Base-by-base conservation (phyloP, 2,888 invertebrate genomes). In the Ommatoiulus sabulosus region DNA sequence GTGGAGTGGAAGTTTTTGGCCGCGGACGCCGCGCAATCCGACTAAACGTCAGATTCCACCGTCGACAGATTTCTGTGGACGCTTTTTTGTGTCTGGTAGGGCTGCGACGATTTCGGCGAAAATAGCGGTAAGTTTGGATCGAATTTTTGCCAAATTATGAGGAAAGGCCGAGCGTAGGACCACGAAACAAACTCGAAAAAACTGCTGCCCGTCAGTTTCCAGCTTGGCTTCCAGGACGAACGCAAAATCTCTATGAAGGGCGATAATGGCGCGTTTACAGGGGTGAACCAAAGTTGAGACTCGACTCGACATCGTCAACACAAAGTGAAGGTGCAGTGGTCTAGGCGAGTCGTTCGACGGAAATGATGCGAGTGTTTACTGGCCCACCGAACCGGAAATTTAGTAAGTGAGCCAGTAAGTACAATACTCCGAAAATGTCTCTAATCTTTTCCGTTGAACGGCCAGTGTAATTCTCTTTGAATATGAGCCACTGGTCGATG, bases 201-300 rank as follows among this genome's bases (percentile, higher is more conserved):
- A 8, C 5, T 7, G 46, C 10, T 8, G 6, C 46, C 5, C 46
- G 46, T 46, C 46, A 8, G 46, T 46, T 57, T 57, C 15, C 15
- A 57, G 52, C 8, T 15, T 57, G 52, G 10, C 15, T 57, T 57
- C 15, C 15, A 57, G 52, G 15, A 15, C 12, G 46, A 57, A 15
- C 52, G 12, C 15, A 15, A 57, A 6, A 57, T 57, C 10, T 6
- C 20, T n/a, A n/a, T n/a, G n/a, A 63, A 63, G n/a, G n/a, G n/a
- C 63, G n/a, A 63, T 63, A 63, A 63, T 63, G 63, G 63, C 63
- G 63, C 63, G 63, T 17, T 17, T 63, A 63, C 63, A 63, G 63
- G 63, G 63, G 63, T 63, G n/a, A 3, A 20, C 63, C 17, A 2
- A 63, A 63, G 63, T 63, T 20, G 3, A 15, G 52, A 15, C 4